phyloP scores from a whole-genome alignment of 1,140 invertebrate species.

The Asbolus verrucosus region DNA sequence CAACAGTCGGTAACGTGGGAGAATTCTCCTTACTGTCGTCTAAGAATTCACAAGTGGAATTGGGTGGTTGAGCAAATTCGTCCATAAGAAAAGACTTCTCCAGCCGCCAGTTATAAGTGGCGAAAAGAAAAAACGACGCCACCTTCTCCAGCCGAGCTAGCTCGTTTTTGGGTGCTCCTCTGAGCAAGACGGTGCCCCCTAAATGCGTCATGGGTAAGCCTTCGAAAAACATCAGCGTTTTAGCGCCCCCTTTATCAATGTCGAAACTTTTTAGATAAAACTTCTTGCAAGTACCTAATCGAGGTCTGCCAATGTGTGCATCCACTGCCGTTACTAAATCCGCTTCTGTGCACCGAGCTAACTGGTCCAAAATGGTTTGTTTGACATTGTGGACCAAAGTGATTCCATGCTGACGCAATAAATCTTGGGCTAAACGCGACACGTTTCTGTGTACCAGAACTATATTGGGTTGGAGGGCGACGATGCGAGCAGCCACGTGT shows the following conservation, averaged over 20 bases:
- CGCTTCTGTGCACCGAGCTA: conserved; percentile 86
- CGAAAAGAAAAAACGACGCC: conserved; percentile 83
- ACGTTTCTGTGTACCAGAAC: conserved; percentile 92
- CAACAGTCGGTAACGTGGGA: conserved; percentile 51
- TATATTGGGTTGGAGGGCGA: conserved; percentile 85
- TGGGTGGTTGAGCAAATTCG: conserved; percentile 67
- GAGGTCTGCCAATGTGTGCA: conserved; percentile 83
- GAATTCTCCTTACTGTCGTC: conserved; percentile 61
- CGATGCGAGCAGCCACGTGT: conserved; percentile 90
- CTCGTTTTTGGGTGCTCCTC: conserved; percentile 83
- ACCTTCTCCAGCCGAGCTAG: conserved; percentile 86
- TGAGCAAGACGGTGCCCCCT: conserved; percentile 89
- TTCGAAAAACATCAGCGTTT: conserved; percentile 95
- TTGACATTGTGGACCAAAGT: conserved; percentile 93
- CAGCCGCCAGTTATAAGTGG: conserved; percentile 91
- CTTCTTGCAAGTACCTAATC: conserved; percentile 86
- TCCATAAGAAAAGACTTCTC: conserved; percentile 92
- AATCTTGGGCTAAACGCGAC: conserved; percentile 89
- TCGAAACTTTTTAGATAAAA: conserved; percentile 82
- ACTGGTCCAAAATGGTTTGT: conserved; percentile 82
- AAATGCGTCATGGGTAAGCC: conserved; percentile 86
- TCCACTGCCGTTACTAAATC: conserved; percentile 93
- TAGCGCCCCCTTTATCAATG: conserved; percentile 71
- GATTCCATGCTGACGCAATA: conserved; percentile 82
- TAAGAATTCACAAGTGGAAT: conserved; percentile 63